Evolutionary conservation across 2,888 invertebrate genomes (phyloP), one percentile per base, ranked within the genome.

Genomic region (Lydus trimaculatus): DNA sequence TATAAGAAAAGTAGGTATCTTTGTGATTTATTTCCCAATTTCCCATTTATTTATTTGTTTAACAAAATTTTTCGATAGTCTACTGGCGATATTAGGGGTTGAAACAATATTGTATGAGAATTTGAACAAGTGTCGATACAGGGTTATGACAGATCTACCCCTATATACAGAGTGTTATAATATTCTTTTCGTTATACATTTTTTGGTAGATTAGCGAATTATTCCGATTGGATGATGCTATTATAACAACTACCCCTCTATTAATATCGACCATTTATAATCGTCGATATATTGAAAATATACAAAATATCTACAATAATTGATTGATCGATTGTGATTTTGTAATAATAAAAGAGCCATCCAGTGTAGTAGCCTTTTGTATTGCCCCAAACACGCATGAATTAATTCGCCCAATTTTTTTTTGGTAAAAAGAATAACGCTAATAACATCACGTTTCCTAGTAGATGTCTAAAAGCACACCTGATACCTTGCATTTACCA

Each of bases 261-360:
- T 68, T 58, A 68, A 72, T 69, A 69, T 56, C 66, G 58, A 66
- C 64, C 73, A 63, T 33, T 67, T 72, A 8, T 69, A 64, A 65
- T 70, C 66, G 66, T 70, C 70, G 70, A 67, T 62, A 58, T 36
- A 64, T 70, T 66, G 58, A n/a, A 61, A 63, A 39, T 15, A 43
- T 25, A 39, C 28, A 28, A 28, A 17, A 11, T 56, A 28, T 15
- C 33, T 39, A 61, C 61, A 79, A 64, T 71, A 77, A 70, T 80
- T 82, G 82, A 82, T 82, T 81, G 82, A 83, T 82, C 79, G 78
- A 78, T 79, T 76, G 67, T 13, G 72, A 70, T 75, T 71, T 77
- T n/a, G n/a, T n/a, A n/a, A 81, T 81, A 81, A 82, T 81, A 81
- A 82, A 82, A 81, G 81, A 81, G 81, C 81, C 78, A 79, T 82